Evolutionary conservation across 2,113 vertebrate species (phyloP).

Genomic region (Balaenoptera acutorostrata): DNA sequence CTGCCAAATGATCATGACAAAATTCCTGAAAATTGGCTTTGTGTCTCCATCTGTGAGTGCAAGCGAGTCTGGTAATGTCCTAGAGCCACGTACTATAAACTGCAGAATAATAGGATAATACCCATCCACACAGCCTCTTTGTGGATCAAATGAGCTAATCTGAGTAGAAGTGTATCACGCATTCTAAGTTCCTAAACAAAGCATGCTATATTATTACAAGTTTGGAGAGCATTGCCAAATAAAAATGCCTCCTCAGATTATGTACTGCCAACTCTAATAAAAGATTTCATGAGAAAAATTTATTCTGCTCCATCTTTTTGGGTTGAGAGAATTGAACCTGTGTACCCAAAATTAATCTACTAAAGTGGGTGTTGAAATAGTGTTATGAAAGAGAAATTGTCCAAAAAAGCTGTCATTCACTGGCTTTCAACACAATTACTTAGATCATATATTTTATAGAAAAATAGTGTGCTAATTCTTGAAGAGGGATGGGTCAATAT

Average conservation of each 20-base stretch:
- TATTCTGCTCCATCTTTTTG: neutral
- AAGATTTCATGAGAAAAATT: neutral
- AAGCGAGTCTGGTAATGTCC: neutral
- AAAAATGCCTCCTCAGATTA: neutral
- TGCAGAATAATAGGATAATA: neutral
- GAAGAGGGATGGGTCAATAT: neutral
- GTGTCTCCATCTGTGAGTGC: neutral
- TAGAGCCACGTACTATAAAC: neutral
- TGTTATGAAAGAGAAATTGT: neutral
- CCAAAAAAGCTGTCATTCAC: neutral
- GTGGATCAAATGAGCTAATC: neutral
- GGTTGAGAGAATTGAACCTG: neutral
- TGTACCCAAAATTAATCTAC: neutral
- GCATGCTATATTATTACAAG: neutral
- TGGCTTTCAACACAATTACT: conserved; percentile 19
- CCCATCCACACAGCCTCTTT: neutral
- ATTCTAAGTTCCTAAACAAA: neutral
- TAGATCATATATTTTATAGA: neutral
- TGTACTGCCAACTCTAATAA: neutral
- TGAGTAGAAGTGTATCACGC: neutral
- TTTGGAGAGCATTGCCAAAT: neutral
- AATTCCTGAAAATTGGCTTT: neutral
- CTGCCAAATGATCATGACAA: neutral
- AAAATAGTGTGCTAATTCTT: neutral
- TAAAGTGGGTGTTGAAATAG: neutral